A percentile compares a stretch with the other conserved stretches of the same genome.
phyloP scores from a whole-genome alignment of 35 echinoderm and acorn worm genomes.

The Heliocidaris erythrogramma region DNA sequence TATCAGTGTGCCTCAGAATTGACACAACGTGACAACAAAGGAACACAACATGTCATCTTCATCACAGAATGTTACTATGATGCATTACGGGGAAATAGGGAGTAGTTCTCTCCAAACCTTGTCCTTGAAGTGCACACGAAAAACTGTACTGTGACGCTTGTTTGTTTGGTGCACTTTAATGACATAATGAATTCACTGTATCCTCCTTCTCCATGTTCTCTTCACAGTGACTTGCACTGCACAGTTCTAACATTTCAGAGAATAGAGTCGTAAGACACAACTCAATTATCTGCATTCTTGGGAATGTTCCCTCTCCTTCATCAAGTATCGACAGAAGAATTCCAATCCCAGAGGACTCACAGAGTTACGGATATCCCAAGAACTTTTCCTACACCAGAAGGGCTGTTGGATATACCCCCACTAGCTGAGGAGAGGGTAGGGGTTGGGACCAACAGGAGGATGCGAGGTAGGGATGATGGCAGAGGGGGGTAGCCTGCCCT shows the following conservation, averaged over 20 bases:
- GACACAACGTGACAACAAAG: neutral
- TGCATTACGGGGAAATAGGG: neutral
- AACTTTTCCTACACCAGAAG: neutral
- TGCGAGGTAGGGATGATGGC: constrained; percentile 49
- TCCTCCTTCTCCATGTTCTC: neutral
- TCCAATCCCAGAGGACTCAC: too few relatives aligned
- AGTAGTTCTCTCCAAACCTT: neutral
- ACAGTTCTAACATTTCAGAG: neutral
- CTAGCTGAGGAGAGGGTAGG: constrained; percentile 14
- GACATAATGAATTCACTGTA: neutral
- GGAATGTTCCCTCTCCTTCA: neutral
- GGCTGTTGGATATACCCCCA: neutral
- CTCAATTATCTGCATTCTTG: neutral
- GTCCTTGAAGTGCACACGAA: neutral
- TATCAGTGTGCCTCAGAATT: neutral
- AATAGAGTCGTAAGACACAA: neutral
- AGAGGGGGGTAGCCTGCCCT: neutral
- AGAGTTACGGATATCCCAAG: neutral
- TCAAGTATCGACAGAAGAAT: too few relatives aligned
- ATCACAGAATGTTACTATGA: neutral
- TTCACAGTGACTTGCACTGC: neutral
- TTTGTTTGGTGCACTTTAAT: neutral
- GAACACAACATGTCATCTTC: neutral
- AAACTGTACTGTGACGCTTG: neutral
- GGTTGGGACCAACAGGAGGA: neutral